Evolutionary conservation across 2,888 invertebrate species (phyloP), one percentile per base, ranked within the genome.

Genomic region (Acleris sparsana): DNA sequence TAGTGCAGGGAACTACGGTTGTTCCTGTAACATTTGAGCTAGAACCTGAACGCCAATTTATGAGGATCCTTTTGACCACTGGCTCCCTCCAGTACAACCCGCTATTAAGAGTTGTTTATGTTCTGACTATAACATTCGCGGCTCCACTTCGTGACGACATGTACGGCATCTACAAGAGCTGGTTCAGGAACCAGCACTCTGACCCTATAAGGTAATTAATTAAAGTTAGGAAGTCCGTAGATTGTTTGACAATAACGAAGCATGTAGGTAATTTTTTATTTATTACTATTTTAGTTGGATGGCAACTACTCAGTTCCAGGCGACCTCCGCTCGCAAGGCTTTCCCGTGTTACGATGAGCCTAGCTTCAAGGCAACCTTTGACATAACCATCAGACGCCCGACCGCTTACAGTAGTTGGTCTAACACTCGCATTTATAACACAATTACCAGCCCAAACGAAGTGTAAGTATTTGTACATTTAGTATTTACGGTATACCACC

Each of bases 321-420:
- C 95, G 0, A 93, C 94, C 1, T 86, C 94, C 66, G 95, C 95
- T 0, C 94, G 96, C 20, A 90, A 89, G 71, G 96, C 95, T 0
- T 96, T 97, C 82, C 97, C 97, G 25, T 95, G 96, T 74, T 96
- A 97, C 74, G 97, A 97, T 76, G 96, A 97, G 73, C 97, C 97
- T 0, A 94, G 94, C n/a, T 95, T 96, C 79, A 97, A 97, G 79
- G 96, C 97, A 0, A 95, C 93, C 6, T 97, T 97, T 71, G 87
- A 92, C 16, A 93, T 97, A 29, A 94, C 92, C 65, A 93, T 97
- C 70, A 93, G 94, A 44, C 93, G 95, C 46, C 92, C 94, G 0
- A 62, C 58, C 0, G 82, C 80, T n/a, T 92, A 88, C 80, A 85
- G 78, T 1, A 89, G 91, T 70, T 93, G 94, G 80, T 87, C 93